phyloP scores from a whole-genome alignment of 2,888 invertebrate genomes.

The Biston betularia region DNA sequence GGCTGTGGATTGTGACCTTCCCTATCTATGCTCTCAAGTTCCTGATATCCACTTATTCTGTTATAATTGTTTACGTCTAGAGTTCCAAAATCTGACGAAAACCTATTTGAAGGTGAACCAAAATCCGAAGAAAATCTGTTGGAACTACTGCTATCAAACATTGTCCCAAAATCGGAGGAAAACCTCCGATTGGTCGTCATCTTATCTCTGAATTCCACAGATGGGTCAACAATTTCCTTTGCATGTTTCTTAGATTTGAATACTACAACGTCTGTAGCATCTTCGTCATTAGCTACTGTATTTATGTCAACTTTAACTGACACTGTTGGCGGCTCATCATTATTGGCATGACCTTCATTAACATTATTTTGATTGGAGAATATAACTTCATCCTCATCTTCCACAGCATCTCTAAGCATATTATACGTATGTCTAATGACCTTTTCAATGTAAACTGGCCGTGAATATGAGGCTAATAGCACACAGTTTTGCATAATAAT shows the following conservation, averaged over 20 bases:
- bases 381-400: conserved; percentile 86
- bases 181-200: conserved; percentile 57
- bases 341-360: conserved; percentile 23
- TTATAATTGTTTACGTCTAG: conserved; percentile 64
- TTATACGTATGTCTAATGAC: conserved; percentile 79
- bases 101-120: conserved; percentile 55
- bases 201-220: conserved; percentile 66
- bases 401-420: conserved; percentile 75
- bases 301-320: conserved; percentile 42
- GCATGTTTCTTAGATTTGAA: conserved; percentile 73
- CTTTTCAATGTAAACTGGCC: conserved; percentile 84
- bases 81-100: conserved; percentile 72
- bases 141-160: conserved; percentile 51
- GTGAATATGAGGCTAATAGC: conserved; percentile 80
- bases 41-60: conserved; percentile 70
- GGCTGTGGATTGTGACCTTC: conserved; percentile 77
- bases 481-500: conserved; percentile 86
- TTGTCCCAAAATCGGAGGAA: conserved; percentile 58
- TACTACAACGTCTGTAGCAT: conserved; percentile 73
- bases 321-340: conserved; percentile 35
- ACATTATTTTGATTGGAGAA: conserved; percentile 74
- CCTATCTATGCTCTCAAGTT: conserved; percentile 76
- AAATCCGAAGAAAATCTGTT: conserved; percentile 59
- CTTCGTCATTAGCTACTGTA: conserved; percentile 65
- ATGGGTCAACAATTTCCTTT: conserved; percentile 74